Percentiles rank a stretch among this genome's conserved stretches.
Conservation (phyloP, 2,888 invertebrate species). For the Luperina testacea region DNA sequence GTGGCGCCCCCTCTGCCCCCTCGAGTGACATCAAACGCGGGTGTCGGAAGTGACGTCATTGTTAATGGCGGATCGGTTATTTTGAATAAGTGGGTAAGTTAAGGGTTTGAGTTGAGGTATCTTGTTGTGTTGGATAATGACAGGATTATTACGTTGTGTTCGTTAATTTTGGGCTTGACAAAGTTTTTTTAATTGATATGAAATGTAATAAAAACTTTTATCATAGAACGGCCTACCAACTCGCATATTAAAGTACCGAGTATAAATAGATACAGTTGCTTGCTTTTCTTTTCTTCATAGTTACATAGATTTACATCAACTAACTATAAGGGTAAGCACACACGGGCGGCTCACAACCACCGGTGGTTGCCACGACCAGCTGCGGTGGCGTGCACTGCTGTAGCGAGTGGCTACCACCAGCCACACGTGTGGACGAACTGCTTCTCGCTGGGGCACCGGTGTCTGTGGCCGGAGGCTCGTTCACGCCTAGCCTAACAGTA, state of each 20-base stretch:
- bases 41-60: slow-evolving; percentile 75
- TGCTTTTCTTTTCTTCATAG: neutral
- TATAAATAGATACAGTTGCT: neutral
- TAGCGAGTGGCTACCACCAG: neutral
- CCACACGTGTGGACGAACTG: neutral
- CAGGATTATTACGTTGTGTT: neutral
- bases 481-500: neutral
- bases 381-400: neutral
- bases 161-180: neutral
- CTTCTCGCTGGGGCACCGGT: neutral
- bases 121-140: slow-evolving; percentile 14
- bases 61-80: slow-evolving; percentile 67
- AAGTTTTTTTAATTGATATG: neutral
- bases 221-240: neutral
- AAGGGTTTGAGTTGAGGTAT: slow-evolving; percentile 32
- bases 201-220: neutral
- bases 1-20: slow-evolving; percentile 56
- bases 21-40: slow-evolving; percentile 80
- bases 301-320: neutral
- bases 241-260: neutral
- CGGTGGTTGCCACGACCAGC: neutral
- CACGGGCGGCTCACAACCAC: neutral
- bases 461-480: neutral
- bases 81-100: slow-evolving; percentile 56
- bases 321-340: neutral